A percentile compares a stretch with the other conserved stretches of the same genome.
Conservation (phyloP, 2,797 vertebrate species). For the Chiloscyllium punctatum region DNA sequence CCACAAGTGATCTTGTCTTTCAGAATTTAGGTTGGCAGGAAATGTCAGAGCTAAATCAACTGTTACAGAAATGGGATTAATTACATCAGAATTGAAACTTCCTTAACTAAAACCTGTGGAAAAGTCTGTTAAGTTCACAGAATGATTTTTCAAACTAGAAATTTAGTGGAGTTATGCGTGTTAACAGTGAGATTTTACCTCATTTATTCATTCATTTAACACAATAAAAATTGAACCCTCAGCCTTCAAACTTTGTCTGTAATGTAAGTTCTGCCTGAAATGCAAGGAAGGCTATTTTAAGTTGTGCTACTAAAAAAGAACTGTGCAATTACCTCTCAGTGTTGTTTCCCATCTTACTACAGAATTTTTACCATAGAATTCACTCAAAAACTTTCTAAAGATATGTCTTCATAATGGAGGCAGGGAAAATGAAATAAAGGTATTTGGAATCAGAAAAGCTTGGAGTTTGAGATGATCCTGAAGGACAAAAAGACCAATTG, state of each 20-base stretch:
- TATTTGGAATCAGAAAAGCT: not conserved
- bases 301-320: no score
- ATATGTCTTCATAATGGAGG: not conserved
- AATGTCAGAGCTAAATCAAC: not conserved
- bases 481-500: not conserved
- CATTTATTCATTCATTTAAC: no score
- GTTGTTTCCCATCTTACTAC: not conserved
- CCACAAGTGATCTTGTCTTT: not conserved
- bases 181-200: not conserved
- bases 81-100: not conserved
- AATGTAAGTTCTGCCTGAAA: not conserved
- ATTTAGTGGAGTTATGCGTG: not conserved
- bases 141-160: not conserved
- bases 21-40: not conserved
- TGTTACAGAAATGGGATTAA: not conserved
- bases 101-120: not conserved
- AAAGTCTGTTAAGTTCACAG: not conserved
- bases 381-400: not conserved
- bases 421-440: not conserved
- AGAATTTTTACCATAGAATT: not conserved
- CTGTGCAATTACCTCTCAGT: no score
- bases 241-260: no score
- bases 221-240: no score
- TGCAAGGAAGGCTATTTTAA: not conserved
- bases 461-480: not conserved